Evolutionary conservation across 2,888 invertebrate species (phyloP).

Genomic region (Corbicula japonica): DNA sequence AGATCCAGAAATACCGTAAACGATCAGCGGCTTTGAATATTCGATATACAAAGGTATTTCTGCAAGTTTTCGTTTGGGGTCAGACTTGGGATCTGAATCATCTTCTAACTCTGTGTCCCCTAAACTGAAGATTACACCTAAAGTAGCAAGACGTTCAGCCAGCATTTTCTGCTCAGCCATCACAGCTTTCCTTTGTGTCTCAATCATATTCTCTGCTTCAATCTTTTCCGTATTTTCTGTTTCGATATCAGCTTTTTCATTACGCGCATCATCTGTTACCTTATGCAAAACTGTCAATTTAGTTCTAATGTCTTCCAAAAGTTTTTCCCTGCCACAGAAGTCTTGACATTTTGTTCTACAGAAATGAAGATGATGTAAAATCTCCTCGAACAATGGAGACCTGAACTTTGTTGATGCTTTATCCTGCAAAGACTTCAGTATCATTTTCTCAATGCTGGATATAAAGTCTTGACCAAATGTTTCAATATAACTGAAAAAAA

Average conservation of each 20-base stretch:
- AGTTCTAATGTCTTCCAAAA: conserved; percentile 56
- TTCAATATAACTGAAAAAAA: conserved; percentile 66
- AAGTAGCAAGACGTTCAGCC: conserved; percentile 13
- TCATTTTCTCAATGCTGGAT: conserved; percentile 68
- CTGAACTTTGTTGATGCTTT: conserved; percentile 8
- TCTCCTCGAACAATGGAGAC: conserved; percentile 71
- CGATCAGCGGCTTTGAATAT: conserved; percentile 70
- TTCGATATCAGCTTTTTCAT: conserved; percentile 4
- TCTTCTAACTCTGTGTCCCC: conserved; percentile 56
- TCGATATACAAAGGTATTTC: conserved; percentile 42
- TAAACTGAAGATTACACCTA: conserved; percentile 28
- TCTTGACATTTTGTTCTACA: conserved; percentile 60
- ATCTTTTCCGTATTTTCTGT: background rate
- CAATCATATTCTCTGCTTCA: conserved; percentile 9
- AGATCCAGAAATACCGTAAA: conserved; percentile 79
- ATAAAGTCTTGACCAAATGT: conserved; percentile 72
- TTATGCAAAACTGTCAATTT: conserved; percentile 31
- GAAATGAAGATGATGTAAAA: conserved; percentile 74
- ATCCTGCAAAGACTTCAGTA: conserved; percentile 57
- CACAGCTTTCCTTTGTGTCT: conserved; percentile 15
- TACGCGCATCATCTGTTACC: conserved; percentile 10
- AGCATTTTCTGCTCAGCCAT: conserved; percentile 13
- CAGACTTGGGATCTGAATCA: conserved; percentile 65
- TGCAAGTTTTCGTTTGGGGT: conserved; percentile 50
- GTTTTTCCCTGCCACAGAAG: conserved; percentile 74